Percentiles rank a stretch among this genome's conserved stretches.
Conservation (phyloP, 2,888 invertebrate genomes). For the Camponotus fellah region DNA sequence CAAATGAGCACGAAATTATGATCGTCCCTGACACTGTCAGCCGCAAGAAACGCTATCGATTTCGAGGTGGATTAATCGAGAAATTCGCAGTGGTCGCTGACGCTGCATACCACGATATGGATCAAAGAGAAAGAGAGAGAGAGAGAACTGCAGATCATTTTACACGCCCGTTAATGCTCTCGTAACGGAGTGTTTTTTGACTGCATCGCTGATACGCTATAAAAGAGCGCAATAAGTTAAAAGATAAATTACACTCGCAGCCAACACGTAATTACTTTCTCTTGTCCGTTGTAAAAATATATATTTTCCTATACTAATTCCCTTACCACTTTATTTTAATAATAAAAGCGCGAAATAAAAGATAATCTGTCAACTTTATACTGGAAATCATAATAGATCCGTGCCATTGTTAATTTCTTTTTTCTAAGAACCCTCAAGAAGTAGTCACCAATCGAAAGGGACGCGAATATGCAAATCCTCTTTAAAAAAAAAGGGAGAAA, state of each 20-base stretch:
- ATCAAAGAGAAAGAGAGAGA: conserved; percentile 31
- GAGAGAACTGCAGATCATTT: conserved; percentile 47
- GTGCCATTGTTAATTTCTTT: conserved; percentile 39
- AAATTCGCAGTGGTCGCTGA: conserved; percentile 46
- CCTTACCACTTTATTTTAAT: conserved; percentile 47
- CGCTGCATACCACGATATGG: conserved; percentile 49
- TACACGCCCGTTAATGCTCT: conserved; percentile 54
- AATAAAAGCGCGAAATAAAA: conserved; percentile 32
- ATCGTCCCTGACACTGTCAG: conserved; percentile 47
- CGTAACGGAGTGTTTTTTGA: conserved; percentile 49
- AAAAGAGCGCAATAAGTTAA: conserved; percentile 44
- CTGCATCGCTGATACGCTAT: conserved; percentile 39
- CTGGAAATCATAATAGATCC: conserved; percentile 30
- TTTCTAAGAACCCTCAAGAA: conserved; percentile 12
- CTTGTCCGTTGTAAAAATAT: conserved; percentile 22
- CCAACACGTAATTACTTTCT: conserved; percentile 45
- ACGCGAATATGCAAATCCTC: conserved; percentile 74
- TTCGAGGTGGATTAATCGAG: conserved; percentile 59
- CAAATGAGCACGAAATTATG: conserved; percentile 35
- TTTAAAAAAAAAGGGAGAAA: conserved; percentile 52
- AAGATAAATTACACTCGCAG: conserved; percentile 44
- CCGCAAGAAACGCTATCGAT: conserved; percentile 54
- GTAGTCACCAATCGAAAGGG: conserved; percentile 32
- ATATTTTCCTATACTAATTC: conserved; percentile 29
- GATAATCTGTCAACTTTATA: conserved; percentile 30